A percentile compares a stretch with the other conserved stretches of the same genome.
Conservation (phyloP, 1,140 invertebrate species). For the Eriosoma lanigerum region DNA sequence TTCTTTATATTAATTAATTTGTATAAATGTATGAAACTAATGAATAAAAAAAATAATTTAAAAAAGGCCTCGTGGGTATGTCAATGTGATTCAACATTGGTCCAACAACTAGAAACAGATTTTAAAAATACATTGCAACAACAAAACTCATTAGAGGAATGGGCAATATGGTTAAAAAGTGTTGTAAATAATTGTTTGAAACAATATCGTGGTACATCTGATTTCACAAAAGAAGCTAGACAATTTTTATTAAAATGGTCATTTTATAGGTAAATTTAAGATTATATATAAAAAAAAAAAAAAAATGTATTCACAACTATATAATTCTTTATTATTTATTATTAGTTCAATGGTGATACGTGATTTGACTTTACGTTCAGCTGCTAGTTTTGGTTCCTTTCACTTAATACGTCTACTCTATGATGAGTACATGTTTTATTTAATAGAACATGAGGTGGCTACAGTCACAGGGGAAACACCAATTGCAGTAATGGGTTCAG, state of each 20-base stretch:
- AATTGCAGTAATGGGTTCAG: constrained; percentile 83
- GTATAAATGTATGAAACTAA: background rate
- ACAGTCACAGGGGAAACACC: constrained; percentile 85
- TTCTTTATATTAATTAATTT: background rate
- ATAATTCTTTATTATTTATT: constrained; percentile 53
- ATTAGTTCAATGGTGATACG: constrained; percentile 92
- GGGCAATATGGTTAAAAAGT: constrained; percentile 94
- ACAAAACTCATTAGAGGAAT: constrained; percentile 92
- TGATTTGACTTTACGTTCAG: constrained; percentile 91
- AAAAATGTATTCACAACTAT: too few species aligned
- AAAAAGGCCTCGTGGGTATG: constrained; percentile 91
- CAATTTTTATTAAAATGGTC: constrained; percentile 98
- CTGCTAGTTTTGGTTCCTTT: constrained; percentile 98
- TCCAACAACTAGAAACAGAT: constrained; percentile 85
- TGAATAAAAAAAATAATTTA: background rate
- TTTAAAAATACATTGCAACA: constrained; percentile 92
- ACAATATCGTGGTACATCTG: constrained; percentile 80
- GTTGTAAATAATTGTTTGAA: constrained; percentile 86
- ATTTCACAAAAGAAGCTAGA: constrained; percentile 85
- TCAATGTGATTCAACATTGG: constrained; percentile 85
- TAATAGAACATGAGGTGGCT: constrained; percentile 96
- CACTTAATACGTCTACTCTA: constrained; percentile 96
- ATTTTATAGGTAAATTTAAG: constrained; percentile 90
- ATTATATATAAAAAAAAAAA: background rate
- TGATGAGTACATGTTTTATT: constrained; percentile 99